A percentile compares a stretch with the other conserved stretches of the same genome.
phyloP scores from a whole-genome alignment of 37 sponge, comb jelly and placozoan species.

The Beroe ovata region DNA sequence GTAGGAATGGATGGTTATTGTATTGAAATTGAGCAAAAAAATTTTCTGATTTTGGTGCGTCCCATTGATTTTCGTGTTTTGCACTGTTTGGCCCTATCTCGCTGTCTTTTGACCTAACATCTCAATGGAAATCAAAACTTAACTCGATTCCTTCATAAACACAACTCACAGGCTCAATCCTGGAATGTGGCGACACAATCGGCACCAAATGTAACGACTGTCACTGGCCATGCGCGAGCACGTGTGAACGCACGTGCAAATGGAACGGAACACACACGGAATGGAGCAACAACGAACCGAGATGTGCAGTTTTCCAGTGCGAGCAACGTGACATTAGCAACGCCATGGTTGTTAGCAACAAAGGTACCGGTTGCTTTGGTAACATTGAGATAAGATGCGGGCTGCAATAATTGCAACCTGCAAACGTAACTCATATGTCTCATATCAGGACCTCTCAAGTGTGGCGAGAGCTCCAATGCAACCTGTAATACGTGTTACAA shows the following conservation, averaged over 20 bases:
- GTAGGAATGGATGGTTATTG: too few relatives aligned
- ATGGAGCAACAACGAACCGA: constrained; percentile 32
- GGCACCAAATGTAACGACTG: neutral
- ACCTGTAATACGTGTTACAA: constrained; percentile 26
- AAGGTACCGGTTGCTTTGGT: too few relatives aligned
- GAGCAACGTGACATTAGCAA: neutral
- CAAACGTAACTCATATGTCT: too few relatives aligned
- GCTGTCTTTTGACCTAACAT: too few relatives aligned
- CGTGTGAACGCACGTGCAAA: constrained; percentile 22
- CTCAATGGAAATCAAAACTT: too few relatives aligned
- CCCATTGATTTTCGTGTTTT: too few relatives aligned
- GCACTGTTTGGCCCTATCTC: too few relatives aligned
- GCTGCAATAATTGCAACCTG: too few relatives aligned
- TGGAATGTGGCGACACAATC: constrained; percentile 28
- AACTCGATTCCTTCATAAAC: too few relatives aligned
- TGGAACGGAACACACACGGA: constrained; percentile 21
- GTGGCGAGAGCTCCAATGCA: neutral
- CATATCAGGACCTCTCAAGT: neutral
- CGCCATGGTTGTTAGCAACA: neutral
- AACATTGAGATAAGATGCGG: too few relatives aligned
- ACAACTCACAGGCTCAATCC: neutral
- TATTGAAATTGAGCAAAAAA: too few relatives aligned
- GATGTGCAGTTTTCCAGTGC: neutral
- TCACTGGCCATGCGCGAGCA: neutral
- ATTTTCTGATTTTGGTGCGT: too few relatives aligned